A percentile compares a stretch with the other conserved stretches of the same genome.
Evolutionary conservation across 64 coral and sea anemone species (phyloP).

Genomic region (Pachyseris speciosa): DNA sequence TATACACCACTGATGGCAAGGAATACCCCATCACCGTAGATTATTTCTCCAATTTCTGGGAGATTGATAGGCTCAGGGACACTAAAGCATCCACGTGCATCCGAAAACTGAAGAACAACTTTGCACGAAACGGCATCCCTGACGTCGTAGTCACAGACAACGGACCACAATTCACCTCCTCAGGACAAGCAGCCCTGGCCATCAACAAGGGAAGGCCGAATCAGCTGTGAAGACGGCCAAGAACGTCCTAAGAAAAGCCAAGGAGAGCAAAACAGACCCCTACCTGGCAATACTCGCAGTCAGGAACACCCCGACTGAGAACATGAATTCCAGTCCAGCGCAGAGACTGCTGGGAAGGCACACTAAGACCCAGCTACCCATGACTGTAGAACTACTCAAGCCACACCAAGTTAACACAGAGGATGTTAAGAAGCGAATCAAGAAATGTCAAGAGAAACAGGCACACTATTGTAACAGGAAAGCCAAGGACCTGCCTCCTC

Average conservation of each 20-base stretch:
- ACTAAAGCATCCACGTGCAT: conserved; percentile 1
- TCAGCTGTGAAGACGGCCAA: conserved; percentile 58
- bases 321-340: conserved; percentile 17
- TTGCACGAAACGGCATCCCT: conserved; percentile 23
- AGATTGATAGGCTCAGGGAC: neutral
- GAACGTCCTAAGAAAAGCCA: conserved; percentile 46
- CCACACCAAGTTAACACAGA: conserved; percentile 15
- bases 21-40: conserved; percentile 19
- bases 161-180: conserved; percentile 21
- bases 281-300: conserved; percentile 39
- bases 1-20: conserved; percentile 20
- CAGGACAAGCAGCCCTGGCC: conserved; percentile 14
- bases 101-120: neutral
- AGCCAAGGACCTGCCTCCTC: conserved; percentile 19
- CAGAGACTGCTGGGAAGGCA: conserved; percentile 38
- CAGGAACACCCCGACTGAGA: conserved; percentile 59
- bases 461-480: conserved; percentile 38
- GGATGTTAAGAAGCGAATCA: neutral
- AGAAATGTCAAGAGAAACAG: neutral
- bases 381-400: neutral
- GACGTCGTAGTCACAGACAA: conserved; percentile 35
- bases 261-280: neutral
- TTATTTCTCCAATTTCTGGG: conserved; percentile 47
- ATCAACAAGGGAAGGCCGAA: conserved; percentile 38
- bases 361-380: conserved; percentile 29